Percentiles rank a stretch among this genome's conserved stretches.
These are phyloP conservation scores for Hoplostethus mediterraneus DNA, from an alignment of 2,797 vertebrate species.

Conservation along the genomic window DNA sequence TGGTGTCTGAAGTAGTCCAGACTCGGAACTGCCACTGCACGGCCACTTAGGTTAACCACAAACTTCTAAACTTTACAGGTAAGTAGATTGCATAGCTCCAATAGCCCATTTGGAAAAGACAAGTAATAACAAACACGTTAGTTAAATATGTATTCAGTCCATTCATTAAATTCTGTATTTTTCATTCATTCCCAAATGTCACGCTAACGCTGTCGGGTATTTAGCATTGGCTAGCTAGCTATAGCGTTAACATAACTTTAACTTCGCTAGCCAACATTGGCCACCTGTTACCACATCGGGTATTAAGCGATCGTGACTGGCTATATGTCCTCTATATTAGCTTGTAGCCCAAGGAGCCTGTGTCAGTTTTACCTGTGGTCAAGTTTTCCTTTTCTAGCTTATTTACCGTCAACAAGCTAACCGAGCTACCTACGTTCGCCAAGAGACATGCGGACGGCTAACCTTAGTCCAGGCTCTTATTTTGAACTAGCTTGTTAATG, in stretches of 20 bases:
- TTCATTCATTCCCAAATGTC: conserved; percentile 35
- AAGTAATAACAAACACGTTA: fast-evolving
- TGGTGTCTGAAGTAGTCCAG: neutral
- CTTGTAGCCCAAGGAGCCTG: too few species aligned
- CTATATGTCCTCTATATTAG: neutral
- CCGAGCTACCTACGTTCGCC: conserved; percentile 36
- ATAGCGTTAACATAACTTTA: neutral
- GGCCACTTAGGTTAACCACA: conserved; percentile 28
- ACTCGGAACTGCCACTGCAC: conserved; percentile 57
- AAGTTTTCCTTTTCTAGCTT: too few species aligned
- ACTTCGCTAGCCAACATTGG: neutral
- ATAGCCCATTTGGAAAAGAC: fast-evolving
- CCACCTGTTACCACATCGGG: too few species aligned
- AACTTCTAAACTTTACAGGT: conserved; percentile 50
- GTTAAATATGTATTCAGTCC: fast-evolving
- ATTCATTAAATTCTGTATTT: neutral
- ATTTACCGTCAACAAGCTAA: neutral
- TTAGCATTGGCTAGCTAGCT: conserved; percentile 35
- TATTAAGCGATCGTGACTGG: too few species aligned
- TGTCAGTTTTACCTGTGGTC: too few species aligned
- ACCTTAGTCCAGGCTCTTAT: conserved; percentile 34
- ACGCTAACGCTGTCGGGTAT: conserved; percentile 57
- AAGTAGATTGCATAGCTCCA: conserved; percentile 7
- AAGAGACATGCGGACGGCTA: conserved; percentile 52
- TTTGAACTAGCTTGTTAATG: conserved; percentile 28